Evolutionary conservation across 2,797 vertebrate species (phyloP).

Genomic region (Valencia hispanica): DNA sequence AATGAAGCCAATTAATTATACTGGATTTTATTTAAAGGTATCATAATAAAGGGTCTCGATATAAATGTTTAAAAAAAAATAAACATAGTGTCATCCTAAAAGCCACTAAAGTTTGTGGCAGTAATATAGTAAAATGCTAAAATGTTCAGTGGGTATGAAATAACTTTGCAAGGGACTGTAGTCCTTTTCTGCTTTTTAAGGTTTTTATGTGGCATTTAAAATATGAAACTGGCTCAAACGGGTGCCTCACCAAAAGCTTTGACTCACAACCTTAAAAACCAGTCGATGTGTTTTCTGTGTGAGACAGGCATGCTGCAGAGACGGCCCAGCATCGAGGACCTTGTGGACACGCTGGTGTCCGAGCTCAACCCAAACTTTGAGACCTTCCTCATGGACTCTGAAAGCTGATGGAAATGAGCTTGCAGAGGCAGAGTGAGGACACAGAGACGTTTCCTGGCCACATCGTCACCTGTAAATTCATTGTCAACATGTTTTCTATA

Average conservation of each 20-base stretch:
- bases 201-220: neutral
- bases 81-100: too few species aligned
- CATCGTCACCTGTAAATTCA: neutral
- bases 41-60: neutral
- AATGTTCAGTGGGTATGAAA: neutral
- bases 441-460: neutral
- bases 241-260: neutral
- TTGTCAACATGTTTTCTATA: slow-evolving; percentile 2
- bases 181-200: neutral
- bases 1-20: neutral
- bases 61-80: too few species aligned
- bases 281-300: neutral
- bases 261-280: neutral
- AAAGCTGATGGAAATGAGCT: slow-evolving; percentile 69
- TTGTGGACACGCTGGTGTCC: slow-evolving; percentile 92
- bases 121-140: neutral
- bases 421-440: neutral
- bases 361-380: slow-evolving; percentile 94
- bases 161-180: neutral
- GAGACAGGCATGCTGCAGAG: slow-evolving; percentile 93
- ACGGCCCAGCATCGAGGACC: slow-evolving; percentile 89
- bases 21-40: neutral
- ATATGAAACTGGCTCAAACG: neutral
- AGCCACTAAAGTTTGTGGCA: neutral
- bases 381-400: slow-evolving; percentile 91